Conservation (phyloP, 2,113 vertebrate species). For the Podarcis muralis region DNA sequence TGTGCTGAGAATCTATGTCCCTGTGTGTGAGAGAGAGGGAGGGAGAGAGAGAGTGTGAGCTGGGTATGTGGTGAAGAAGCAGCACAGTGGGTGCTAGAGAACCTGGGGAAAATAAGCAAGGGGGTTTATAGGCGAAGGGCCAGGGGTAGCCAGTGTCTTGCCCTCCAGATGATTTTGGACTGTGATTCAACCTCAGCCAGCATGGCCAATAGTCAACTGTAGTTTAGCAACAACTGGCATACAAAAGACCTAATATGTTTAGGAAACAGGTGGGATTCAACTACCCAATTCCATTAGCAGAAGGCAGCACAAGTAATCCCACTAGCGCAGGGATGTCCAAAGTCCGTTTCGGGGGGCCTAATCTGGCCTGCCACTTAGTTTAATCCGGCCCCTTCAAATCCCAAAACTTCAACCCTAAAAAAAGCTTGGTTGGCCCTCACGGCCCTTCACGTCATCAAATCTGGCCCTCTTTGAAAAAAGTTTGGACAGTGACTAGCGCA, state of each 20-base stretch:
- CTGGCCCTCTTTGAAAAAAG: no score
- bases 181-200: not conserved
- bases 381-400: no score
- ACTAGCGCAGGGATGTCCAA: no score
- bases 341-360: no score
- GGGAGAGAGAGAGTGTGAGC: not conserved
- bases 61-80: not conserved
- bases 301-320: no score
- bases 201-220: not conserved
- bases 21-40: no score
- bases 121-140: not conserved
- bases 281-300: no score
- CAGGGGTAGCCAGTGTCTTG: not conserved
- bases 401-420: no score
- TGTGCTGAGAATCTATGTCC: not conserved
- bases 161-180: not conserved
- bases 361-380: no score
- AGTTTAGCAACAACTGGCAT: not conserved
- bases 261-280: not conserved
- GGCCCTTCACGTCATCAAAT: no score
- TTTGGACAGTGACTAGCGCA: no score
- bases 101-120: not conserved
- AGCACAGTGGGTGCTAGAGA: not conserved
- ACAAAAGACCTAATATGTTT: conserved; percentile 30
- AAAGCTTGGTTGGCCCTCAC: no score